Base-by-base conservation (phyloP, 2,888 invertebrate species). In the Dryobota labecula region DNA sequence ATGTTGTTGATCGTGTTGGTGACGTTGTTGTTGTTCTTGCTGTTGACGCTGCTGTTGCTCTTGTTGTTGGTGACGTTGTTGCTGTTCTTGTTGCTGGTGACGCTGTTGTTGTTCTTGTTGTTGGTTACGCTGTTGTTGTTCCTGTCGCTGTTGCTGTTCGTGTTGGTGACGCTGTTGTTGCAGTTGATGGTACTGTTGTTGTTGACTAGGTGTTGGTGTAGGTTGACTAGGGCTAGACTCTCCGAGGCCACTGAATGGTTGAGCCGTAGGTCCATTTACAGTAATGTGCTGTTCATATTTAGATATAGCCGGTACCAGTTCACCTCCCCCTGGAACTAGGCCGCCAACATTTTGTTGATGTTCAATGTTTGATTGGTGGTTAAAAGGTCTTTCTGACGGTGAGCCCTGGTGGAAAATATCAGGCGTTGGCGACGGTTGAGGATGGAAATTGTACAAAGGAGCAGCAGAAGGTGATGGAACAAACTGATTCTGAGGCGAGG, bases 251-350 rank as follows among this genome's bases (percentile, higher is more conserved):
- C 86, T 91, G 76, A 91, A 92, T 30, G 92, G 84, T 87, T 92
- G 87, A 64, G 86, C 80, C 58, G 92, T 91, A 63, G 94, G 90
- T 57, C 92, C 94, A 84, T 94, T 93, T n/a, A 97, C 95, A 20
- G 97, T 97, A 78, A 97, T 96, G 84, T 98, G 98, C 84, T 98
- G 98, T 92, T 98, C 98, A 82, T 97, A 97, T 93, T 98, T 98
- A 9, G 98, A 97, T 72, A 98, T 97, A 27, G 98, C 97, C 69
- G 97, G 97, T 30, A 98, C 96, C 53, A 98, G 94, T 92, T 98
- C 98, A 0, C 98, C 98, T 49, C 97, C 97, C 2, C 97, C 96
- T 49, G 97, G 97, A 33, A 97, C 93, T 74, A 97, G 92, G 41
- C 96, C 94, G 9, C 93, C 92, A 65, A 96, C 88, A 77, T 94